Conservation (phyloP, 2,888 invertebrate genomes). For the Lasioglossum villosulum region DNA sequence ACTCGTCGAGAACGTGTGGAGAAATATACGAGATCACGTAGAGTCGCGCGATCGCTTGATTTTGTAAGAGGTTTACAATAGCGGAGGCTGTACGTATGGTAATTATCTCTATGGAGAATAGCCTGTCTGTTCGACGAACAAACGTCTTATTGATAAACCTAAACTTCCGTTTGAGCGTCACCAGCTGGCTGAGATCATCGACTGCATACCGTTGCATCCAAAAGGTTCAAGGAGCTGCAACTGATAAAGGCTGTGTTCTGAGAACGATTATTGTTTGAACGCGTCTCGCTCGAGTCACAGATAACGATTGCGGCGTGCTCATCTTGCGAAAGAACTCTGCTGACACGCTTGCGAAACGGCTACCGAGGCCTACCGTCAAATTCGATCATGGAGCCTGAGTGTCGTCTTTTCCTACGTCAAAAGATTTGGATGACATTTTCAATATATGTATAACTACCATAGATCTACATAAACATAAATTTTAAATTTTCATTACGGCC, state of each 20-base stretch:
- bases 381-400: background rate
- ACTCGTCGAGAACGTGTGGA: background rate
- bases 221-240: slow-evolving; percentile 32
- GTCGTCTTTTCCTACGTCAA: too few relatives aligned
- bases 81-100: background rate
- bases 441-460: too few relatives aligned
- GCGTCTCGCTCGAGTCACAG: slow-evolving; percentile 34
- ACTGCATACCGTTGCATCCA: background rate
- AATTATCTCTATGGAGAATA: background rate
- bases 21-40: background rate
- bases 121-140: background rate
- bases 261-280: slow-evolving; percentile 39
- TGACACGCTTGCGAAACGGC: slow-evolving; percentile 35
- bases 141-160: slow-evolving; percentile 16
- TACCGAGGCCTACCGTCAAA: background rate
- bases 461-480: too few relatives aligned
- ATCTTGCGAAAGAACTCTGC: slow-evolving; percentile 49
- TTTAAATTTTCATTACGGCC: too few relatives aligned
- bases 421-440: too few relatives aligned
- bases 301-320: slow-evolving; percentile 39
- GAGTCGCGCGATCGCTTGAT: background rate
- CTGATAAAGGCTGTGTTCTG: slow-evolving; percentile 42
- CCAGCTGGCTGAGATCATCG: slow-evolving; percentile 22
- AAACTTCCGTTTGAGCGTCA: background rate
- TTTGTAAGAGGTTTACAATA: slow-evolving; percentile 4